phyloP scores from a whole-genome alignment of 2,113 vertebrate genomes.

The Tamias sibiricus region DNA sequence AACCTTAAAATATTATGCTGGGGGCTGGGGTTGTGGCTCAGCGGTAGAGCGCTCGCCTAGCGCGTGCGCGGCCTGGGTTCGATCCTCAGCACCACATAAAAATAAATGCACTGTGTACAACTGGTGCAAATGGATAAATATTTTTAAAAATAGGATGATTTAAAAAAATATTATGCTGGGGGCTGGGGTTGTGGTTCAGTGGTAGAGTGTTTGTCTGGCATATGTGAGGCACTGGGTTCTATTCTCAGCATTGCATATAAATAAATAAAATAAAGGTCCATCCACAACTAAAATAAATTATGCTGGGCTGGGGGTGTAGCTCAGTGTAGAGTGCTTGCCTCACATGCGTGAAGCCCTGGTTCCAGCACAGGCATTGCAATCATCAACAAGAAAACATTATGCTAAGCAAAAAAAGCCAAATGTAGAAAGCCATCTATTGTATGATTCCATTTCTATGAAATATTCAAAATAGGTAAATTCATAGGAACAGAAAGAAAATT shows the following conservation, averaged over 20 bases:
- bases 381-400: neutral
- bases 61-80: neutral
- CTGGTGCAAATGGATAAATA: too few relatives aligned
- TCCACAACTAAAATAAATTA: neutral
- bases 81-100: too few relatives aligned
- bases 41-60: neutral
- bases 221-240: neutral
- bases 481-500: neutral
- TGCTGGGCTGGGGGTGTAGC: neutral
- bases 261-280: too few relatives aligned
- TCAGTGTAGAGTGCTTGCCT: neutral
- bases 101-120: too few relatives aligned
- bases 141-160: too few relatives aligned
- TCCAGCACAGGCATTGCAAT: neutral
- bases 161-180: neutral
- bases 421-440: neutral
- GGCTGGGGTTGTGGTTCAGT: neutral
- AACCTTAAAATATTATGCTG: neutral
- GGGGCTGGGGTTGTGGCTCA: neutral
- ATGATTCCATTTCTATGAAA: conserved; percentile 5
- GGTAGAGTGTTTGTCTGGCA: neutral
- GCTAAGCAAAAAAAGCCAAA: neutral
- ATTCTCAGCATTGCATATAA: too few relatives aligned
- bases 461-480: neutral
- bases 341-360: neutral